Conservation (phyloP, 2,888 invertebrate genomes). For the Heterodera filipjevi region DNA sequence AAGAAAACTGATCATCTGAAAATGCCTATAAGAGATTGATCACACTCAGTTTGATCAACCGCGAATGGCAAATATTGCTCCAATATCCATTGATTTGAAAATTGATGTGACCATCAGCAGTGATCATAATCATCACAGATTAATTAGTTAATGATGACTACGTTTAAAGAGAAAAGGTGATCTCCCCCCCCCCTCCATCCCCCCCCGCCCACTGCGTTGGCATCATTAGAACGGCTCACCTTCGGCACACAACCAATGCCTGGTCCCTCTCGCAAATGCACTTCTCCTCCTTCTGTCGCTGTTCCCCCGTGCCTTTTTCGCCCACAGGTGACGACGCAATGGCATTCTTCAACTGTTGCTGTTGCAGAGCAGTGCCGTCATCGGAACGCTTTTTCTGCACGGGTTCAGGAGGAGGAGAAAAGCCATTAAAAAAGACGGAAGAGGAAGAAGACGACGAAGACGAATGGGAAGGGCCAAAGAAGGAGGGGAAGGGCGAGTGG, state of each 20-base stretch:
- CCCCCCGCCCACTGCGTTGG: no score
- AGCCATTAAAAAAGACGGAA: background rate
- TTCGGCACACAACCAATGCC: conserved; percentile 41
- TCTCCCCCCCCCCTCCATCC: background rate
- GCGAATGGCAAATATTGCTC: no score
- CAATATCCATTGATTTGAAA: no score
- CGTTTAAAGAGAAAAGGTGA: no score
- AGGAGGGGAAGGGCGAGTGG: no score
- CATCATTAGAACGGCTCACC: conserved; percentile 13
- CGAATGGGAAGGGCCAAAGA: background rate
- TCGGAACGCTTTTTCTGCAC: background rate
- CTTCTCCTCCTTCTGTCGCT: conserved; percentile 34
- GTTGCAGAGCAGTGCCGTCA: background rate
- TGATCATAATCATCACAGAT: no score
- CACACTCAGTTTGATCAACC: no score
- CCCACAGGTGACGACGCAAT: background rate
- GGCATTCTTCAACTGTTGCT: background rate
- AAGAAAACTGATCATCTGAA: conserved; percentile 1
- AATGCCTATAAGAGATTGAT: no score
- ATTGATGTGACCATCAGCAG: no score
- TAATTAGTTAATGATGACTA: no score
- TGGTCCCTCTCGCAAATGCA: conserved; percentile 42
- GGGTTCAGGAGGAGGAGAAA: background rate
- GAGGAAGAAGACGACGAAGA: background rate
- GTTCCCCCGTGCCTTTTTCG: conserved; percentile 18